phyloP scores from a whole-genome alignment of 2,797 vertebrate species.

The Acanthis flammea region DNA sequence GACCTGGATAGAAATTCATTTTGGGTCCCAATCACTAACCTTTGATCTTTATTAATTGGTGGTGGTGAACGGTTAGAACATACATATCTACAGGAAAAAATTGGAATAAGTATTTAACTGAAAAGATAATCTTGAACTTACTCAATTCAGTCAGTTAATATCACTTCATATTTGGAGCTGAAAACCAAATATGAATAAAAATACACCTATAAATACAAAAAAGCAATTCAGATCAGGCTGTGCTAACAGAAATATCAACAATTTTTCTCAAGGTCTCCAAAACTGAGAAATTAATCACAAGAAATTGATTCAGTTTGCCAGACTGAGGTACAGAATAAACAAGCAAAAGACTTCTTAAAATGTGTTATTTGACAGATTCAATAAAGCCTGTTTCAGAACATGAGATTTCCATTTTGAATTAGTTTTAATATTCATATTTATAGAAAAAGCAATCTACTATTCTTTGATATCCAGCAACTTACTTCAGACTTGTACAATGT shows the following conservation, averaged over 20 bases:
- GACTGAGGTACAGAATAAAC: background rate
- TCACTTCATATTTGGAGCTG: background rate
- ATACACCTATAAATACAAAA: background rate
- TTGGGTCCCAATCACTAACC: background rate
- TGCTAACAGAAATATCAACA: background rate
- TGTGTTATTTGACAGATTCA: background rate
- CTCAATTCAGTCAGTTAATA: background rate
- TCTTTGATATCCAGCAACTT: background rate
- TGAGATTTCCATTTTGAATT: background rate
- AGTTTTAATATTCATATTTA: background rate
- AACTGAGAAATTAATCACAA: background rate
- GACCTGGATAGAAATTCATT: background rate
- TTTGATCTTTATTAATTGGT: background rate
- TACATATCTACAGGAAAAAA: background rate
- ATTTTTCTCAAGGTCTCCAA: background rate
- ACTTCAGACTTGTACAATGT: background rate
- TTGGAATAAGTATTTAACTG: background rate
- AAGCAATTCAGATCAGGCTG: background rate
- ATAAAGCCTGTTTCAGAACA: background rate
- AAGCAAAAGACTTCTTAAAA: background rate
- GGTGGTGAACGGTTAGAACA: background rate
- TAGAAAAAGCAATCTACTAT: background rate
- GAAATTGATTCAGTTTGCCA: background rate
- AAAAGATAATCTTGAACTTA: background rate
- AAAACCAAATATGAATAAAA: background rate